These are phyloP conservation scores for Podiceps cristatus DNA, from an alignment of 2,113 vertebrate species.

Conservation along the genomic window DNA sequence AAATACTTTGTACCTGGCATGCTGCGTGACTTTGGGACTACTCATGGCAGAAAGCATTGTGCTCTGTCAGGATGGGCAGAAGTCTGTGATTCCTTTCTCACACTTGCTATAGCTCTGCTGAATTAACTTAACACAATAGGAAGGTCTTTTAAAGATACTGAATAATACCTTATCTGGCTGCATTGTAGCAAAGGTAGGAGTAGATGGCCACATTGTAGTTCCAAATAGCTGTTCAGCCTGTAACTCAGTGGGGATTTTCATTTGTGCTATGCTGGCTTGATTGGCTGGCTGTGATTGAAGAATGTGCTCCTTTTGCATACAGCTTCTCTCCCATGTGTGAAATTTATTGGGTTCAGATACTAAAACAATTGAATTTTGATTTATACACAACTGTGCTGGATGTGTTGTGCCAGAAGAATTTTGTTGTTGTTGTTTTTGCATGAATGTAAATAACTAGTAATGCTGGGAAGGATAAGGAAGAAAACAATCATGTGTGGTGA, in stretches of 20 bases:
- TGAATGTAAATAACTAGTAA: background rate
- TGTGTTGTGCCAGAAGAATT: background rate
- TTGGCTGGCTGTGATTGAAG: slow-evolving; percentile 33
- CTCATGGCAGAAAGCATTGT: slow-evolving; percentile 17
- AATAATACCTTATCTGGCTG: slow-evolving; percentile 39
- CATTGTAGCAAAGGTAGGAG: background rate
- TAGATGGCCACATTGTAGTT: slow-evolving; percentile 13
- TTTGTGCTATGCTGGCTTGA: background rate
- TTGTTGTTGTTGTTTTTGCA: background rate
- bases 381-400: background rate
- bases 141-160: background rate
- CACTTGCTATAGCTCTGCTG: slow-evolving; percentile 18
- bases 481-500: background rate
- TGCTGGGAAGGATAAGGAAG: background rate
- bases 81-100: slow-evolving; percentile 13
- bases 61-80: background rate
- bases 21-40: background rate
- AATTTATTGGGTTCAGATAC: background rate
- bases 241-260: slow-evolving; percentile 29
- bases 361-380: slow-evolving; percentile 46
- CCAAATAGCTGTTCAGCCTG: slow-evolving; percentile 9
- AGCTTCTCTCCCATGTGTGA: background rate
- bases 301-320: slow-evolving; percentile 15
- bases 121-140: slow-evolving; percentile 4
- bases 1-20: slow-evolving; percentile 26